Evolutionary conservation across 2,888 invertebrate species (phyloP).

Genomic region (Ernsta delagoae): DNA sequence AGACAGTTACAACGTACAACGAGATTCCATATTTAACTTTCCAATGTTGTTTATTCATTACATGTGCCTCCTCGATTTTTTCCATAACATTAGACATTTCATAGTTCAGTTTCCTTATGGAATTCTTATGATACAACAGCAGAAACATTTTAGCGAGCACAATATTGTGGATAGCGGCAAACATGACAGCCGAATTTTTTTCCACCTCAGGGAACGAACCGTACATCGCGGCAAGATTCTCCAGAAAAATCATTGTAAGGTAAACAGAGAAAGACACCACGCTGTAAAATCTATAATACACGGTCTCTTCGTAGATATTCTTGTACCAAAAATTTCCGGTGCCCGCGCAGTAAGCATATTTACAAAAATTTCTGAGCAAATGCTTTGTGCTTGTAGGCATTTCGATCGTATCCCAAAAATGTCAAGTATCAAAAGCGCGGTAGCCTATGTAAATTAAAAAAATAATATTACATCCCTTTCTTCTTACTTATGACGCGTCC

Average conservation of each 20-base stretch:
- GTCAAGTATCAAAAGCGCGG: constrained; percentile 14
- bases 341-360: constrained; percentile 69
- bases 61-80: constrained; percentile 58
- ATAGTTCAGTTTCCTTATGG: constrained; percentile 69
- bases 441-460: background rate
- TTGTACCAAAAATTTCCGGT: constrained; percentile 71
- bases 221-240: constrained; percentile 69
- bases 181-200: constrained; percentile 75
- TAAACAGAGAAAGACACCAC: constrained; percentile 64
- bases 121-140: constrained; percentile 65
- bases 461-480: too few relatives aligned
- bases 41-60: constrained; percentile 65
- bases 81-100: constrained; percentile 67
- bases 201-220: constrained; percentile 71
- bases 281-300: constrained; percentile 58
- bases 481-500: constrained; percentile 2
- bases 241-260: constrained; percentile 68
- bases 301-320: constrained; percentile 57
- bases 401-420: constrained; percentile 35
- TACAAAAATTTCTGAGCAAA: constrained; percentile 62
- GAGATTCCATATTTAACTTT: constrained; percentile 65
- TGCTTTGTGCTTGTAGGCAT: constrained; percentile 61
- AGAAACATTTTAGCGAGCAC: constrained; percentile 71
- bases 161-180: constrained; percentile 72
- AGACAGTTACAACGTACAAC: constrained; percentile 66